A percentile compares a stretch with the other conserved stretches of the same genome.
These are phyloP conservation scores for Conops quadrifasciatus DNA, from an alignment of 2,888 invertebrate species.

Conservation along the genomic window DNA sequence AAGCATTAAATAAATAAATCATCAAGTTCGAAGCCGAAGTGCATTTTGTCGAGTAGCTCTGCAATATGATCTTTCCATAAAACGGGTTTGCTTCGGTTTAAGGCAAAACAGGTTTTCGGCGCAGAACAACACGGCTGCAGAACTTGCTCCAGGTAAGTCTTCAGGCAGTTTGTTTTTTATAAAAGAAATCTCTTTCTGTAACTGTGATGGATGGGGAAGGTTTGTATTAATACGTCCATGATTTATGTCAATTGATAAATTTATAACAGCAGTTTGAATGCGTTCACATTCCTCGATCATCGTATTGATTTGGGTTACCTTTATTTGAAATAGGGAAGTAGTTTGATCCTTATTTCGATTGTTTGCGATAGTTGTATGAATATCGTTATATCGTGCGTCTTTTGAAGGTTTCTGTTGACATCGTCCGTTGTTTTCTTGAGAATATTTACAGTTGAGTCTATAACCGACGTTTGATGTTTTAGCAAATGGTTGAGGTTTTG, in stretches of 20 bases:
- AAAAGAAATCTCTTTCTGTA: not conserved
- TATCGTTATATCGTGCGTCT: not conserved
- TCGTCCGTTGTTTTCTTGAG: not conserved
- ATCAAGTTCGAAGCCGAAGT: no score
- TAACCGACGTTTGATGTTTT: not conserved
- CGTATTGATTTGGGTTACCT: not conserved
- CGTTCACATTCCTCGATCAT: not conserved
- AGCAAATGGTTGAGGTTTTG: not conserved
- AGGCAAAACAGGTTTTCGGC: no score
- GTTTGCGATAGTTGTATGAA: not conserved
- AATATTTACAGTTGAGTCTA: not conserved
- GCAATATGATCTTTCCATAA: no score
- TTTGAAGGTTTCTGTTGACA: not conserved
- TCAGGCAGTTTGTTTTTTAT: not conserved
- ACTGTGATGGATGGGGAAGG: not conserved
- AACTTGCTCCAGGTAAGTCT: not conserved
- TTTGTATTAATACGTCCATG: not conserved
- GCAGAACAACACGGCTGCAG: no score
- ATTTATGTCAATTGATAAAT: not conserved
- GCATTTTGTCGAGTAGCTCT: no score
- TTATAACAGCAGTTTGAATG: not conserved
- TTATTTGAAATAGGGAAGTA: not conserved
- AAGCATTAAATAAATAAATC: no score
- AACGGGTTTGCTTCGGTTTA: no score
- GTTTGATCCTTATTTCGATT: not conserved